phyloP scores from a whole-genome alignment of 2,113 vertebrate genomes.

The Orientallactaga bullata region DNA sequence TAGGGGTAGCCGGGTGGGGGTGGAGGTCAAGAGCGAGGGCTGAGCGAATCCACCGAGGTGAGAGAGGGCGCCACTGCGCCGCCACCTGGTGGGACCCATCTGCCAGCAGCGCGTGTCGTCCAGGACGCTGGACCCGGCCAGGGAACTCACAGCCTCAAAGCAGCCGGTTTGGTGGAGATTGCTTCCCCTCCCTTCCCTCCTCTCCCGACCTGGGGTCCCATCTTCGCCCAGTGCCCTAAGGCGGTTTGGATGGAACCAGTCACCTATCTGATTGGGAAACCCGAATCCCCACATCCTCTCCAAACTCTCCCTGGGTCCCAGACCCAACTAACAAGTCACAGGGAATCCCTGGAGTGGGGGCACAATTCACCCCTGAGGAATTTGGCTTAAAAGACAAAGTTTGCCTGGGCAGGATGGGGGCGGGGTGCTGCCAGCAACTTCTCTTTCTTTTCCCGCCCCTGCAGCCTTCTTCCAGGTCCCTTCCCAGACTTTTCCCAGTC shows the following conservation, averaged over 20 bases:
- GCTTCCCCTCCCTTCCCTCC: background rate
- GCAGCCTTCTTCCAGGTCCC: background rate
- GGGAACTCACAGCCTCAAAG: background rate
- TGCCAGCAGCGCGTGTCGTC: background rate
- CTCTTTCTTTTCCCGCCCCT: rapidly evolving
- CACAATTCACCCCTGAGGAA: background rate
- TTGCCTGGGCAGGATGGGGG: background rate
- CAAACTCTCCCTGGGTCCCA: background rate
- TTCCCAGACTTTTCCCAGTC: background rate
- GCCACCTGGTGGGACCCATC: background rate
- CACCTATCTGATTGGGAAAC: background rate
- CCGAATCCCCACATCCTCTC: rapidly evolving
- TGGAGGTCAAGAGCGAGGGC: too few species aligned
- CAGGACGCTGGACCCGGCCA: background rate
- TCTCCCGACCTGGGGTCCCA: rapidly evolving
- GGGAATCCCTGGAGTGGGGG: too few species aligned
- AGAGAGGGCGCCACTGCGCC: background rate
- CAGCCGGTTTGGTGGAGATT: background rate
- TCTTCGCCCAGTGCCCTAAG: background rate
- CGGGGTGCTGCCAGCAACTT: background rate
- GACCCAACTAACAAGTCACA: background rate
- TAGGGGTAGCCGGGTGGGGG: background rate
- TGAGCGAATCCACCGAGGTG: background rate
- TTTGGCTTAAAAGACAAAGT: slow-evolving; percentile 11
- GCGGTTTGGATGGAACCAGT: background rate